Evolutionary conservation across 2,888 invertebrate genomes (phyloP).

Genomic region (Bhutanitis thaidina): DNA sequence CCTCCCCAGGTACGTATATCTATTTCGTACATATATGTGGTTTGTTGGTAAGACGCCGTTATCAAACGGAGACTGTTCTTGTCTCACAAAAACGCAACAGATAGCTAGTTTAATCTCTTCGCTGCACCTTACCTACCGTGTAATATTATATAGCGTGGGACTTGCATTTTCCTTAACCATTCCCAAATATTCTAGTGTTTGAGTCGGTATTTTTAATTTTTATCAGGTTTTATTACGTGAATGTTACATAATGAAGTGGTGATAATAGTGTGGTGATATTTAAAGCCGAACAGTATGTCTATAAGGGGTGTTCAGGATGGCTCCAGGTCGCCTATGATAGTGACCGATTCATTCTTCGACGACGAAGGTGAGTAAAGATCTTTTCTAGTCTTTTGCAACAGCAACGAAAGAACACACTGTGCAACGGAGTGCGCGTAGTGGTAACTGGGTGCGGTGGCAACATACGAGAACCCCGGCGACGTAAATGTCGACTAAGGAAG

Average conservation of each 20-base stretch:
- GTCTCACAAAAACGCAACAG: neutral
- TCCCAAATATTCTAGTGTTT: too few species aligned
- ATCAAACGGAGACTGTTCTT: neutral
- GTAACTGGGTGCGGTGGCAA: too few species aligned
- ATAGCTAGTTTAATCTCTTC: neutral
- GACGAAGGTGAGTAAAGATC: constrained; percentile 63
- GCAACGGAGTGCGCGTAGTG: too few species aligned
- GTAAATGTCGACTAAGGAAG: too few species aligned
- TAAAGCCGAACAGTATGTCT: constrained; percentile 45
- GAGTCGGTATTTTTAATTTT: too few species aligned
- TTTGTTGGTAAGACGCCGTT: neutral
- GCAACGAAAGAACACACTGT: too few species aligned
- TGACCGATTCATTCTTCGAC: constrained; percentile 71
- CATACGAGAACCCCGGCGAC: too few species aligned
- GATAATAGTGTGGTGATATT: neutral
- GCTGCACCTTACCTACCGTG: neutral
- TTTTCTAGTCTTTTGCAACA: too few species aligned
- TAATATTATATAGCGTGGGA: neutral
- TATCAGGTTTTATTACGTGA: too few species aligned
- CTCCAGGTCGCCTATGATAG: constrained; percentile 59
- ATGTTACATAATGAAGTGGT: neutral
- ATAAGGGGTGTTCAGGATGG: constrained; percentile 70
- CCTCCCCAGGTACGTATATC: too few species aligned
- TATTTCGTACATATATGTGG: neutral
- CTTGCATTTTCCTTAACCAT: neutral